phyloP scores from a whole-genome alignment of 2,797 vertebrate genomes.

The Gambelia wislizenii region DNA sequence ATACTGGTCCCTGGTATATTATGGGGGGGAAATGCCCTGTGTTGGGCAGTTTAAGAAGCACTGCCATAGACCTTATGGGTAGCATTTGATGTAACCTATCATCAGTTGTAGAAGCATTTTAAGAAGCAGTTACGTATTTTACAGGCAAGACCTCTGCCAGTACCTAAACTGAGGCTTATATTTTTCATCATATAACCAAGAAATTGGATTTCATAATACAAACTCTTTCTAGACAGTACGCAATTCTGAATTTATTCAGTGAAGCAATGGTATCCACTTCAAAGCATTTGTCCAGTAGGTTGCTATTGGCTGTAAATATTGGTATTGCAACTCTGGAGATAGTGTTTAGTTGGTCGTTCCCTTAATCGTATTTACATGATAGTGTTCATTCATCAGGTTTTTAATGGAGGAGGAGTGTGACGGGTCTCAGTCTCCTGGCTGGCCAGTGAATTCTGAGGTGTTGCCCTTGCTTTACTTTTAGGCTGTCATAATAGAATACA shows the following conservation, averaged over 20 bases:
- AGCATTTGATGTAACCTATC: neutral
- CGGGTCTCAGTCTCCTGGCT: no score
- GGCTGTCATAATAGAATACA: neutral
- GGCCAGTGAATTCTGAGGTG: neutral
- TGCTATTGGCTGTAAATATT: conserved; percentile 22
- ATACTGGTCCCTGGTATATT: no score
- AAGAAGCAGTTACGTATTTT: neutral
- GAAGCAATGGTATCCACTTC: neutral
- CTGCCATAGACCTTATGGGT: neutral
- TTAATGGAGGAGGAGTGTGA: neutral
- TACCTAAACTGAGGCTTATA: neutral
- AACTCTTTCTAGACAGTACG: neutral
- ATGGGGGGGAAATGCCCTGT: no score
- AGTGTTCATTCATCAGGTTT: neutral
- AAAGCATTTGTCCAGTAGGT: neutral
- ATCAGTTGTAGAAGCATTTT: neutral
- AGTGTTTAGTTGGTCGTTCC: neutral
- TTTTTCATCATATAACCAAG: conserved; percentile 7
- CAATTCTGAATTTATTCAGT: neutral
- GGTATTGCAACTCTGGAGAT: neutral
- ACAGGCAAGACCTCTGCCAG: neutral
- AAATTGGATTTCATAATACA: neutral
- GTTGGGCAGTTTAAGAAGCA: no score
- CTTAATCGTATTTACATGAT: neutral
- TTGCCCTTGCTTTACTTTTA: neutral